phyloP scores from a whole-genome alignment of 2,797 vertebrate species.

The Hirundo rustica region DNA sequence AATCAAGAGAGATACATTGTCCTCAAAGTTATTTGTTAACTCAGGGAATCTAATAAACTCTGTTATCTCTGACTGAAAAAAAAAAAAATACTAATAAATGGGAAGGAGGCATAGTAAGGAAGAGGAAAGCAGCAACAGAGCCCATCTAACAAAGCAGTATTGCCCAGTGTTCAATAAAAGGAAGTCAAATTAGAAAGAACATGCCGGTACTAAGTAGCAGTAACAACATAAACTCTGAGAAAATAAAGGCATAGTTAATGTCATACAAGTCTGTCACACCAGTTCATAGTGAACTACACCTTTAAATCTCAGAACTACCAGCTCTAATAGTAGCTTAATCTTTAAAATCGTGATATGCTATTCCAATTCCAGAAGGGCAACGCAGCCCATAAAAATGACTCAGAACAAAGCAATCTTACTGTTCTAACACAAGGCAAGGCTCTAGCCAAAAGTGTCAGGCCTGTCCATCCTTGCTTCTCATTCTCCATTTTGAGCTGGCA shows the following conservation, averaged over 20 bases:
- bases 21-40: constrained; percentile 17
- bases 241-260: background rate
- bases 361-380: background rate
- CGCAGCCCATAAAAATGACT: background rate
- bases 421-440: background rate
- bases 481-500: background rate
- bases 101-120: background rate
- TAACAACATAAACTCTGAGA: background rate
- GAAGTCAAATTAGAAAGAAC: background rate
- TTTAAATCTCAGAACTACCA: background rate
- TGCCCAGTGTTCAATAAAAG: background rate
- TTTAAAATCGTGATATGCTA: background rate
- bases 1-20: constrained; percentile 58
- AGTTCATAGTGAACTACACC: background rate
- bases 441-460: background rate
- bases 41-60: background rate
- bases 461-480: background rate
- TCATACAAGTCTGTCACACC: background rate
- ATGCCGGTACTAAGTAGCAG: background rate
- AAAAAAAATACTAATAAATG: background rate
- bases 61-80: background rate
- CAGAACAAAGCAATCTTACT: background rate
- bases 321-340: background rate
- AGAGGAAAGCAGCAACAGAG: background rate
- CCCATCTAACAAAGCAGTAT: background rate